Evolutionary conservation across 1,140 invertebrate genomes (phyloP), one percentile per base, ranked within the genome.

Genomic region (Conus betulinus): DNA sequence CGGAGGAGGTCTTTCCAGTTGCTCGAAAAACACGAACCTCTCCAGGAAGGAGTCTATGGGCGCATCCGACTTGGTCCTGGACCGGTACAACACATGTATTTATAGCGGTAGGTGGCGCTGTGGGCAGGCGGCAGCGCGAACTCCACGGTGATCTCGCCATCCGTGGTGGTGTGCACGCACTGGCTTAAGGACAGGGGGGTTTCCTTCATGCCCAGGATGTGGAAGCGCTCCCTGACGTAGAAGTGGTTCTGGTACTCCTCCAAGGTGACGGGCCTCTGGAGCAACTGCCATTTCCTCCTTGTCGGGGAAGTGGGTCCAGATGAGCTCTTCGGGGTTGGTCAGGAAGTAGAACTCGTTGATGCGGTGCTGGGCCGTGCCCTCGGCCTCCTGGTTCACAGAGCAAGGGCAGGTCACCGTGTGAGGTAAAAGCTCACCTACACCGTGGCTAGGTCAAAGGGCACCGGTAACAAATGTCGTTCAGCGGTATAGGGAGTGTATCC

Each of bases 291-390:
- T 25, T 25, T 92, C 67, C 8, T 67, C 67, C n/a, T 94, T 91
- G 79, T 94, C 91, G 8, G 93, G 94, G 55, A 93, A 91, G 90
- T 94, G 94, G 23, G 93, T 94, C 90, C 90, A 92, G n/a, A 94
- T 92, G 1, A 94, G 83, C 87, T 92, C 52, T 27, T 94, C 91
- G 8, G 94, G 94, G 88, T 94, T 93, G 0, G 94, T 91, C 23
- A 95, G 87, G 74, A 95, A 95, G 91, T 93, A 95, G 88, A 94
- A 95, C 71, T 94, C 94, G 90, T 95, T 95, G 27, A 93, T 92
- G 85, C 92, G 88, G 90, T 94, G 93, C 85, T 94, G 93, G 17
- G 92, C 92, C 71, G 90, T 90, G 25, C 92, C 93, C 67, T 94
- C 93, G 15, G 91, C 89, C 2, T 52, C 57, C 78, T 87, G 85